Conservation (phyloP, 2,888 invertebrate genomes). For the Drosophila borealis region DNA sequence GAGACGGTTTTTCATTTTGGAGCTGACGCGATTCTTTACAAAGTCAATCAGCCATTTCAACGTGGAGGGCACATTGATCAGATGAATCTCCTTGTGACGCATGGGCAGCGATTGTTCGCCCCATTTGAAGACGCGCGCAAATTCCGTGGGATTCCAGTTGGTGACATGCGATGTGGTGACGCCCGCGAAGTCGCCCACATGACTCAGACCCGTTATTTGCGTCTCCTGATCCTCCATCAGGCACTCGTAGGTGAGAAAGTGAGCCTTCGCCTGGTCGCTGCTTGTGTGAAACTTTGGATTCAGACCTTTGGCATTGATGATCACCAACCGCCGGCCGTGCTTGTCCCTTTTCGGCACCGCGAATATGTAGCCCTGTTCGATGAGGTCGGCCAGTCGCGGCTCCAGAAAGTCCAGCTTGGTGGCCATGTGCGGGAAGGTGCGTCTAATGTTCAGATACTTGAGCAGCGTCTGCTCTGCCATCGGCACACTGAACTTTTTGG, state of each 20-base stretch:
- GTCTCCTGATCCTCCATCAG: constrained; percentile 90
- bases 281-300: constrained; percentile 89
- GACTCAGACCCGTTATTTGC: constrained; percentile 91
- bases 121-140: constrained; percentile 90
- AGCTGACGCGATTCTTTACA: constrained; percentile 88
- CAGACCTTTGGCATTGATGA: constrained; percentile 88
- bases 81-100: constrained; percentile 91
- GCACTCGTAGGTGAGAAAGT: constrained; percentile 90
- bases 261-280: constrained; percentile 89
- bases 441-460: constrained; percentile 91
- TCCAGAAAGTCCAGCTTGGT: constrained; percentile 88
- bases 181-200: constrained; percentile 89
- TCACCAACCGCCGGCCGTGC: constrained; percentile 90
- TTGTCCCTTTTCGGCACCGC: constrained; percentile 91
- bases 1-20: constrained; percentile 90
- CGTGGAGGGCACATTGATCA: constrained; percentile 89
- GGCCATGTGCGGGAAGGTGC: constrained; percentile 88
- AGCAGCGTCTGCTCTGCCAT: constrained; percentile 92
- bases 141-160: constrained; percentile 90
- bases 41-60: constrained; percentile 92
- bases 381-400: constrained; percentile 87
- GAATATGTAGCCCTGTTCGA: constrained; percentile 90
- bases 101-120: constrained; percentile 93
- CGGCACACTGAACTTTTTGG: constrained; percentile 91
- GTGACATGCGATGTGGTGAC: constrained; percentile 88